Base-by-base conservation (phyloP, 2,797 vertebrate genomes). In the Nannoperca australis region DNA sequence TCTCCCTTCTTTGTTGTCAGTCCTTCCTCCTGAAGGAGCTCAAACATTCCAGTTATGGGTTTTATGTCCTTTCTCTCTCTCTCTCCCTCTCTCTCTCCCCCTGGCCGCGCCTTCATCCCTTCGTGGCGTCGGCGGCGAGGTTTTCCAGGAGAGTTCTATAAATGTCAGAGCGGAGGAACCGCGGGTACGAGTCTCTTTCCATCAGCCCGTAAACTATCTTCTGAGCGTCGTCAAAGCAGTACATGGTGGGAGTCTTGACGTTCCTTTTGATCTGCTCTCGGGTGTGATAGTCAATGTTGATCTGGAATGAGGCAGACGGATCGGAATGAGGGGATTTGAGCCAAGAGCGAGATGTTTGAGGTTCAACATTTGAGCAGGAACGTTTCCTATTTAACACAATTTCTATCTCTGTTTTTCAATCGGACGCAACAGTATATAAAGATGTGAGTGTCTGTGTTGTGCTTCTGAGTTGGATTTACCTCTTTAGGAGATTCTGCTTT, bases 181-280 rank as follows among this genome's bases (percentile, higher is more conserved):
- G 79, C 5, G 96, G 95, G 53, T 97, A 97, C 18, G 96, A 97
- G 93, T 97, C 96, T 79, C 95, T 95, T 88, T 97, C 96, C 96
- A 96, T 96, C 72, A 97, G 92, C 73, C 90, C 93, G 15, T 95
- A 96, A 72, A 97, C 96, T 40, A 96, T 96, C 94, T 91, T 96
- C 87, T 97, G 96, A 69, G 96, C 96, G 47, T 97, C 96, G 45
- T 97, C 96, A 73, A 97, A 97, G 88, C 96, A 96, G 4, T 94
- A 87, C 51, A 82, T 18, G 34, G 94, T 96, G 76, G 96, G 95
- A 81, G 94, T 92, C 85, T 94, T 95, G 81, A 97, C 92, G 36
- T 93, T 96, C 74, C 81, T 92, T 83, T 92, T 92, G 90, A 97
- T 95, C 20, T 87, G 79, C 89, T 96, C 95, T 66, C 96, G 94